Conservation (phyloP, 2,888 invertebrate species). For the Calliopum simillimum region DNA sequence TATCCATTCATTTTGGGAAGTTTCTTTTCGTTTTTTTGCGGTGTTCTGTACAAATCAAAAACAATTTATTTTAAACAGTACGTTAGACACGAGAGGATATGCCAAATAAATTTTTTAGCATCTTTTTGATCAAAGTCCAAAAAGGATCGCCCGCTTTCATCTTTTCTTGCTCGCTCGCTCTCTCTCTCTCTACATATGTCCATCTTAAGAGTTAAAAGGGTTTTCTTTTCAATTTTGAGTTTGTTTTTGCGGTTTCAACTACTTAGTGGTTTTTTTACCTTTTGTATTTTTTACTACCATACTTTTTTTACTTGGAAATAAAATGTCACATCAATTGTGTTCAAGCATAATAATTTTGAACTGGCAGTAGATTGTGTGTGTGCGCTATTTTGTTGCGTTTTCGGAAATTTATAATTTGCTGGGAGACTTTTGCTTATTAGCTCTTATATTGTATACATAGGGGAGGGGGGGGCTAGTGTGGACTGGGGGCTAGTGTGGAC, state of each 20-base stretch:
- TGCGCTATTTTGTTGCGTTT: neutral
- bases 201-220: conserved; percentile 32
- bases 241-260: neutral
- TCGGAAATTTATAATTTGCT: no score
- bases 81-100: neutral
- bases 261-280: no score
- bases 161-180: no score
- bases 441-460: no score
- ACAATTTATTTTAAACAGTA: conserved; percentile 26
- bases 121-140: conserved; percentile 59
- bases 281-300: no score
- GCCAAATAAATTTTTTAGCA: no score
- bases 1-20: no score
- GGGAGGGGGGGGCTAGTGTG: no score
- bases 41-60: conserved; percentile 11
- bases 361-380: neutral
- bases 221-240: conserved; percentile 26
- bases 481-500: no score
- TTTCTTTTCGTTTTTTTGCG: neutral
- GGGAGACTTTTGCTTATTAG: no score
- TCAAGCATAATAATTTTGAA: conserved; percentile 26
- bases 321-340: conserved; percentile 21
- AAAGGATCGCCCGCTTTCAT: no score
- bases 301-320: neutral
- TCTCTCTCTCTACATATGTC: no score